phyloP scores from a whole-genome alignment of 2,113 vertebrate species.

The Epinephelus fuscoguttatus region DNA sequence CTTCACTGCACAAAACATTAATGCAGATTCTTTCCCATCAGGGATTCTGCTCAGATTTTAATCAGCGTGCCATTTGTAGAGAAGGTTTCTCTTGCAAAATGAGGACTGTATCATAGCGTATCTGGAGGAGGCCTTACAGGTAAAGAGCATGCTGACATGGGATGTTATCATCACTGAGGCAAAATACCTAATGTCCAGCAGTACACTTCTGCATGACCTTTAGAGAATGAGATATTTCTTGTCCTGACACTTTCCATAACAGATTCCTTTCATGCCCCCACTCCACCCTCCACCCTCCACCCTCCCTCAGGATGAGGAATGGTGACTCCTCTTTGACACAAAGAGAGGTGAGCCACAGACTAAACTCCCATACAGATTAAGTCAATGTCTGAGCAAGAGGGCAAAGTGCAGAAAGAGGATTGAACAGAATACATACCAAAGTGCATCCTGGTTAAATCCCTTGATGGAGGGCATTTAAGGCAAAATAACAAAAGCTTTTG shows the following conservation, averaged over 20 bases:
- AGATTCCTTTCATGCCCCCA: conserved; percentile 26
- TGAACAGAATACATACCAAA: conserved; percentile 67
- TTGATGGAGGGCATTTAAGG: conserved; percentile 68
- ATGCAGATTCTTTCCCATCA: conserved; percentile 47
- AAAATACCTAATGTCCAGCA: background rate
- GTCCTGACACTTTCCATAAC: conserved; percentile 43
- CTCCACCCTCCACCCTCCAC: background rate
- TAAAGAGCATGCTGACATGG: conserved; percentile 57
- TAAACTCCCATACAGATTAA: conserved; percentile 66
- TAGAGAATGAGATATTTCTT: conserved; percentile 43
- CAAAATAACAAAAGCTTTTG: conserved; percentile 77
- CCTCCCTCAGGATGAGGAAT: conserved; percentile 7
- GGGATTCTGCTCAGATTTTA: conserved; percentile 36
- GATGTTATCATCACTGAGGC: conserved; percentile 42
- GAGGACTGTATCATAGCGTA: background rate
- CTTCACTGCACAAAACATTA: conserved; percentile 51
- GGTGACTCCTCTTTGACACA: conserved; percentile 39
- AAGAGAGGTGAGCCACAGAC: conserved; percentile 38
- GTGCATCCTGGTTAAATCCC: conserved; percentile 72
- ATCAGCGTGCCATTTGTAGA: conserved; percentile 45
- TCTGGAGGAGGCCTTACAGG: conserved; percentile 17
- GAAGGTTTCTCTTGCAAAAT: conserved; percentile 10
- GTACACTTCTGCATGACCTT: conserved; percentile 56
- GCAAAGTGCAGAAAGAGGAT: conserved; percentile 74
- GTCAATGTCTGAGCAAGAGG: conserved; percentile 48